Evolutionary conservation across 2,797 vertebrate species (phyloP), one percentile per base, ranked within the genome.

Genomic region (Microctenopoma steveboyesi): DNA sequence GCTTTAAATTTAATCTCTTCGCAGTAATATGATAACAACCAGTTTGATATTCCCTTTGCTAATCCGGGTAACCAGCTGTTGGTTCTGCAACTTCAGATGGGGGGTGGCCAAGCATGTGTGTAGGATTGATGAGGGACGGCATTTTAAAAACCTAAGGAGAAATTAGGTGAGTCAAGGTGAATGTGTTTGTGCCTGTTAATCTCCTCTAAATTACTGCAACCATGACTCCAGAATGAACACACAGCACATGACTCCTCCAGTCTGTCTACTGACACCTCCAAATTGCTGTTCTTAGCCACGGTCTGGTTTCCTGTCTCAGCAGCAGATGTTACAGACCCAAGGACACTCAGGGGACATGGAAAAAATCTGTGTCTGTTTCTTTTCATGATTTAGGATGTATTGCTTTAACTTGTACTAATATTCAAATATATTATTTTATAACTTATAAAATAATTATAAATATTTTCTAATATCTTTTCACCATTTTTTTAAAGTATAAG

Each of bases 31-130:
- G 81, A 86, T 90, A 87, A 86, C 80, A 87, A 90, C 78, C 66
- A 88, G 70, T 90, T 89, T 90, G 76, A 91, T 91, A 89, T 93
- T 88, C 92, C 77, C 78, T 75, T 58, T 50, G 67, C 81, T 93
- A 92, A 94, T 93, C 91, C 89, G 85, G 37, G 43, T 74, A 57
- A 77, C 89, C 92, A 93, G 94, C 91, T 93, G 91, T 85, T 87
- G 76, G 79, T 87, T 81, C 75, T 43, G 49, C 45, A 39, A 78
- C 11, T 70, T 78, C 47, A 54, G 46, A 46, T 7, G 15, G 64
- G 66, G 64, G 66, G 63, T 57, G 30, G 47, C 10, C 14, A 51
- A 67, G 48, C 56, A 66, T 80, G 53, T 74, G 73, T 72, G 61
- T 49, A 51, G 69, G 68, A 22, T 22, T 60, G 51, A 81, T 67